Percentiles rank a stretch among this genome's conserved stretches.
Conservation (phyloP, 2,797 vertebrate species). For the Uromys caudimaculatus region DNA sequence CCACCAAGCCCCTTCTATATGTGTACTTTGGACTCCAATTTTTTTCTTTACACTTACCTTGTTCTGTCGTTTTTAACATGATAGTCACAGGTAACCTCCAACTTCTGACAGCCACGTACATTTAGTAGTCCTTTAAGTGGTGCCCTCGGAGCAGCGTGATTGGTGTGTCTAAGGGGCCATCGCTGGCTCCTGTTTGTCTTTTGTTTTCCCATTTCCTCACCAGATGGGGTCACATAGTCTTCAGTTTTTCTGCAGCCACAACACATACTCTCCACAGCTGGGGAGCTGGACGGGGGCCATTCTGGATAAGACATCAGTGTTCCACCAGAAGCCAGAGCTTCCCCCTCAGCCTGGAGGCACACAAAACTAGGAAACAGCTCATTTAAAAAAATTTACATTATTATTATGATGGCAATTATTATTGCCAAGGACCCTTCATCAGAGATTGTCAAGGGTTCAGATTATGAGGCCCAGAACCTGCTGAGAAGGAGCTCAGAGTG, state of each 20-base stretch:
- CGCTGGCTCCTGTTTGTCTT: conserved; percentile 22
- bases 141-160: background rate
- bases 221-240: conserved; percentile 38
- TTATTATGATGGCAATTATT: background rate
- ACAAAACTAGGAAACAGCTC: conserved; percentile 28
- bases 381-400: background rate
- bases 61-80: background rate
- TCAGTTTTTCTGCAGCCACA: conserved; percentile 32
- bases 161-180: background rate
- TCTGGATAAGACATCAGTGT: conserved; percentile 2
- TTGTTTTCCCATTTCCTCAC: conserved; percentile 56
- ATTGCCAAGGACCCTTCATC: conserved; percentile 1
- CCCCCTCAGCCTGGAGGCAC: conserved; percentile 18
- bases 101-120: background rate
- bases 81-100: background rate
- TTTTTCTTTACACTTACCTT: background rate
- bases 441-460: conserved; percentile 3
- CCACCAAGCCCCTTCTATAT: background rate
- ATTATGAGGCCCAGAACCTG: background rate
- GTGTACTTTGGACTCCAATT: background rate
- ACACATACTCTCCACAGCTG: background rate
- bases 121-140: background rate
- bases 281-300: conserved; percentile 17
- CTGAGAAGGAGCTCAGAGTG: background rate
- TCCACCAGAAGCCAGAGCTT: conserved; percentile 42